phyloP scores from a whole-genome alignment of 2,113 vertebrate genomes.

The Crotalus horridus region DNA sequence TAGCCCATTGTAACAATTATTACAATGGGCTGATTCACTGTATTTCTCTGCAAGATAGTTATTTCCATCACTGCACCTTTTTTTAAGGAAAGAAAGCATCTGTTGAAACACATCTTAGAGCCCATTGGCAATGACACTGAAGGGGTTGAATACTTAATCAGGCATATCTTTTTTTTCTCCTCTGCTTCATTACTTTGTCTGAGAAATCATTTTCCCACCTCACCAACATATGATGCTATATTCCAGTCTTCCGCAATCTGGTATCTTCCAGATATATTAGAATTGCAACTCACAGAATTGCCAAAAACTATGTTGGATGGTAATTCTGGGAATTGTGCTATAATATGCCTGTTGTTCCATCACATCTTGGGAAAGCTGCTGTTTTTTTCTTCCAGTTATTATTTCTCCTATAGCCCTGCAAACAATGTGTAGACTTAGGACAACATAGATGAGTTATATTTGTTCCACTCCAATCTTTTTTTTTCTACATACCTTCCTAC shows the following conservation, averaged over 20 bases:
- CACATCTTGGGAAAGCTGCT: not conserved
- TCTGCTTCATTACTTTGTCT: not conserved
- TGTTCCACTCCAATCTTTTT: not conserved
- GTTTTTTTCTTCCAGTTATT: not conserved
- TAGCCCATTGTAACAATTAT: not conserved
- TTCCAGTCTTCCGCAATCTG: not conserved
- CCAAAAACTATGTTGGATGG: not conserved
- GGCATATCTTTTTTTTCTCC: not conserved
- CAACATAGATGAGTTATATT: not conserved
- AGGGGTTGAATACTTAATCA: not conserved
- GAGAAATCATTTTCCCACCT: not conserved
- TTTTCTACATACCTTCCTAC: not conserved
- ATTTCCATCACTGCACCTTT: not conserved
- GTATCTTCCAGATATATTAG: not conserved
- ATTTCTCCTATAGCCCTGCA: not conserved
- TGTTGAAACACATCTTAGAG: not conserved
- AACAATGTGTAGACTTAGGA: not conserved
- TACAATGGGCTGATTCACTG: not conserved
- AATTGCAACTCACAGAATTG: not conserved
- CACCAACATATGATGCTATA: not conserved
- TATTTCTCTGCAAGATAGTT: conserved; percentile 1
- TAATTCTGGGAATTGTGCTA: not conserved
- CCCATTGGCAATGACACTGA: not conserved
- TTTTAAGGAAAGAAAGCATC: not conserved
- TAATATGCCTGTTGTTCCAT: not conserved